Evolutionary conservation across 2,888 invertebrate species (phyloP).

Genomic region (Leptopterna dolabrata): DNA sequence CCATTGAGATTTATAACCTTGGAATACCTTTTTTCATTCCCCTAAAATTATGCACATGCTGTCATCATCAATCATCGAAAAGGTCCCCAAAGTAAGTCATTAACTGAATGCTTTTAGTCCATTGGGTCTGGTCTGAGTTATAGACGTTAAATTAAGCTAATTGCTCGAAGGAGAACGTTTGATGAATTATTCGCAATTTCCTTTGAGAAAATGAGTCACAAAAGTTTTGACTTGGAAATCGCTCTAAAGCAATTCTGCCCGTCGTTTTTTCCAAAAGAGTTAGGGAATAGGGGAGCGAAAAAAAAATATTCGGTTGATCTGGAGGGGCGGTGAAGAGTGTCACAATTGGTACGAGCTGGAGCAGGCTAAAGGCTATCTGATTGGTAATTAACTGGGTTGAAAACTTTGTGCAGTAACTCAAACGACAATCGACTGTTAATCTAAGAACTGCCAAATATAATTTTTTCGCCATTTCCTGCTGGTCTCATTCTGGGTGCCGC

Average conservation of each 20-base stretch:
- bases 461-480: background rate
- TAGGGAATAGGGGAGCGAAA: background rate
- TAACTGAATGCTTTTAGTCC: conserved; percentile 36
- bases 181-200: conserved; percentile 52
- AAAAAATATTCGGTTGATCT: conserved; percentile 1
- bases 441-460: conserved; percentile 41
- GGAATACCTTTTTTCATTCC: background rate
- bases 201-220: conserved; percentile 36
- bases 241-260: conserved; percentile 19
- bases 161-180: conserved; percentile 45
- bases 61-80: conserved; percentile 31
- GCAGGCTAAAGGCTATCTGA: conserved; percentile 33
- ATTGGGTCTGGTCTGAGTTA: conserved; percentile 12
- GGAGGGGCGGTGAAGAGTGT: conserved; percentile 15
- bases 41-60: conserved; percentile 24
- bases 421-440: conserved; percentile 54
- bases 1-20: background rate
- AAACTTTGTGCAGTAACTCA: conserved; percentile 44
- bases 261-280: background rate
- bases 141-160: conserved; percentile 52
- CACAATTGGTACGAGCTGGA: background rate
- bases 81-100: conserved; percentile 41
- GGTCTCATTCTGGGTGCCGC: background rate
- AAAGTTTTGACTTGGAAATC: conserved; percentile 45
- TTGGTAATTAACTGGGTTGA: conserved; percentile 45